phyloP scores from a whole-genome alignment of 2,888 invertebrate species.

The Digitonthophagus gazella region DNA sequence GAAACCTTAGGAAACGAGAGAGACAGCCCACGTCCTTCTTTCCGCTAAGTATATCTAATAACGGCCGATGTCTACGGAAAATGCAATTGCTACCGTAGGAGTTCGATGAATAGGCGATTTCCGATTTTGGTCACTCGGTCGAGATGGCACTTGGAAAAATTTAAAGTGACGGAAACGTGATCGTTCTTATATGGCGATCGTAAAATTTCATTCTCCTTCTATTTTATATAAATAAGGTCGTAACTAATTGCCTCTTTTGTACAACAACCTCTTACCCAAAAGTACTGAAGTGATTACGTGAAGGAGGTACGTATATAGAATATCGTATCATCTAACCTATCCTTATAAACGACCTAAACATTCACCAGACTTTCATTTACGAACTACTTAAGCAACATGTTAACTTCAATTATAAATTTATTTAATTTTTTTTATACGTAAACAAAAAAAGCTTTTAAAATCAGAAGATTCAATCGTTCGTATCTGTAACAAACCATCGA shows the following conservation, averaged over 20 bases:
- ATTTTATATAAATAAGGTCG: neutral
- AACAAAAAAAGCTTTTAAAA: no score
- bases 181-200: neutral
- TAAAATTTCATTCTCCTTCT: neutral
- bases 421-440: no score
- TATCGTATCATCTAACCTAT: neutral
- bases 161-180: neutral
- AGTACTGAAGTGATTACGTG: neutral
- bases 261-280: neutral
- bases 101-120: neutral
- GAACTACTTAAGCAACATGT: no score
- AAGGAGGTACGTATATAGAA: neutral
- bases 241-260: neutral
- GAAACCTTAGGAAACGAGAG: neutral
- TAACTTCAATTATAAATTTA: no score
- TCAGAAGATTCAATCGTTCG: neutral
- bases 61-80: neutral
- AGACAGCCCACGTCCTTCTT: neutral
- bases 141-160: neutral
- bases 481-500: constrained; percentile 12
- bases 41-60: neutral
- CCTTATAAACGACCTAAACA: no score
- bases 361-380: neutral
- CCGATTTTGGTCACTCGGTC: neutral
- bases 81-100: neutral